phyloP scores from a whole-genome alignment of 2,888 invertebrate genomes.

The Archaeoteleia sp. region DNA sequence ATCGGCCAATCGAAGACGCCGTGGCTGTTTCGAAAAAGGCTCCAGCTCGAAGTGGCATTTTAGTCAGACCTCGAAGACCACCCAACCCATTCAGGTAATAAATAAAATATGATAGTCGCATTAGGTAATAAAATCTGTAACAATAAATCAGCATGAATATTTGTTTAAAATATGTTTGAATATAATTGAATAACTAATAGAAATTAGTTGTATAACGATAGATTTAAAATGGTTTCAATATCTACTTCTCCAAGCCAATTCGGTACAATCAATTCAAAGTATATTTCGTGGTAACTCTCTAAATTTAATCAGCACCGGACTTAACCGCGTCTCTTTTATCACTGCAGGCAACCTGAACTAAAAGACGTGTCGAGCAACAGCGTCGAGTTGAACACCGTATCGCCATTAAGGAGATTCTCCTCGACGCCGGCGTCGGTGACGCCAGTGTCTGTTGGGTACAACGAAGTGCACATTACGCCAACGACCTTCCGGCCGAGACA shows the following conservation, averaged over 20 bases:
- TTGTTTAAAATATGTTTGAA: background rate
- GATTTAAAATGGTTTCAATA: too few species aligned
- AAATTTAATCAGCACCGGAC: background rate
- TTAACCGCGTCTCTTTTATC: constrained; percentile 1
- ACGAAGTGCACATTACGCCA: constrained; percentile 50
- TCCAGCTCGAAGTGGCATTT: constrained; percentile 81
- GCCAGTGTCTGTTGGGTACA: constrained; percentile 41
- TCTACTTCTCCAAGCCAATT: background rate
- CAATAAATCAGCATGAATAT: too few species aligned
- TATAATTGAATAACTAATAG: too few species aligned
- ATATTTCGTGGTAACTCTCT: constrained; percentile 3
- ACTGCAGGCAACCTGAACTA: constrained; percentile 63
- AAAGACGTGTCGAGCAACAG: constrained; percentile 67
- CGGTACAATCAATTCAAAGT: too few species aligned
- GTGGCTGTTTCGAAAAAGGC: constrained; percentile 83
- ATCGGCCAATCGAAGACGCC: constrained; percentile 84
- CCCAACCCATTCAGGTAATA: constrained; percentile 73
- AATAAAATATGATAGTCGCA: too few species aligned
- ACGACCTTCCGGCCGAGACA: constrained; percentile 57
- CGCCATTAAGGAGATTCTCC: constrained; percentile 55
- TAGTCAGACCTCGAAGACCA: constrained; percentile 77
- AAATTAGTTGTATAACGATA: too few species aligned
- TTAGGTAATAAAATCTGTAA: constrained; percentile 1
- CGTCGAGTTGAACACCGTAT: constrained; percentile 63
- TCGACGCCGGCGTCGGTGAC: constrained; percentile 29